Base-by-base conservation (phyloP, 2,888 invertebrate genomes). In the Philhelius pedissequus region DNA sequence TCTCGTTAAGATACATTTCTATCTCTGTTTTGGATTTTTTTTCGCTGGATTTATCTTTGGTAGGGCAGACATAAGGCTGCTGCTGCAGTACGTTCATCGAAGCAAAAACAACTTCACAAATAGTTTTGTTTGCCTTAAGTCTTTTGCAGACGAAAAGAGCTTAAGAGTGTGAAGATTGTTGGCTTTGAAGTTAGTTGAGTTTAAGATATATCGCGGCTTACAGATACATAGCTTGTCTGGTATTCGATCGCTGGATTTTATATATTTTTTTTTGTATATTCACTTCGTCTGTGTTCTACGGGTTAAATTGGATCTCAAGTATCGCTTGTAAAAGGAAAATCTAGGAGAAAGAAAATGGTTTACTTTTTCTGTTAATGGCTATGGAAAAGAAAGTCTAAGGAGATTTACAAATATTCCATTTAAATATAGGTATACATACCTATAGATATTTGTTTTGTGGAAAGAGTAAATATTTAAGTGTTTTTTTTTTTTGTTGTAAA, bases 141-240 rank as follows among this genome's bases (percentile, higher is more conserved):
- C 64, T 70, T 70, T 50, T 60, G 66, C 79, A 75, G 38, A 70
- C 69, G 68, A 79, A 79, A 79, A 79, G 75, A 84, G 79, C 84
- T 84, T 79, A 79, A 79, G 70, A 84, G 79, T 71, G 79, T 71
- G 79, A 84, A 79, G 79, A 75, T 76, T 76, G 79, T 76, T 79
- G 75, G 84, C 60, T 84, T 79, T 70, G 79, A 62, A 76, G 75
- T 84, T 84, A 84, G 84, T 84, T 84, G 75, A 68, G 79, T 84
- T 79, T 84, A 38, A 79, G 84, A 78, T 74, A 78, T 74, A 83
- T 70, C 58, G 69, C 69, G 74, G 76, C 75, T 84, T 84, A 68
- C 79, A 78, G 73, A 75, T 74, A 76, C 66, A 74, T 76, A 79
- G 71, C 64, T 64, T 48, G 64, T 79, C 71, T 79, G 70, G 52